Percentiles rank a stretch among this genome's conserved stretches.
Evolutionary conservation across 2,888 invertebrate species (phyloP).

Genomic region (Dicyrtomina minuta): DNA sequence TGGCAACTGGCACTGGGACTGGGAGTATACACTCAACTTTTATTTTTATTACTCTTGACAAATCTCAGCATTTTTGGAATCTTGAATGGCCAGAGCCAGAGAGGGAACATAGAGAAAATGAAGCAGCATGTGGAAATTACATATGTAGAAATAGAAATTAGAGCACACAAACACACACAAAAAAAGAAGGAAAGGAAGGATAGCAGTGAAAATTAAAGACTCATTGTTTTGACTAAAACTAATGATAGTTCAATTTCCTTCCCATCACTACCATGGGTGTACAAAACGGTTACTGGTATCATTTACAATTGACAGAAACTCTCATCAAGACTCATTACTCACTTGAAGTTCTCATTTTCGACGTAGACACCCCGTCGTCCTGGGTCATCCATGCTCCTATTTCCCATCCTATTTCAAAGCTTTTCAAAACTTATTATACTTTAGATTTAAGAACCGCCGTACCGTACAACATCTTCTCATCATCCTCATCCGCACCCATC

Average conservation of each 20-base stretch:
- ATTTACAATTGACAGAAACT: constrained; percentile 48
- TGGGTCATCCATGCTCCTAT: constrained; percentile 36
- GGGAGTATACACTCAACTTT: no score
- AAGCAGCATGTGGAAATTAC: no score
- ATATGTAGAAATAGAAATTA: no score
- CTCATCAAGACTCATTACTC: constrained; percentile 51
- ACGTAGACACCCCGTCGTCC: constrained; percentile 35
- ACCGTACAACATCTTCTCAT: not conserved
- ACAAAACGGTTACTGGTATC: constrained; percentile 18
- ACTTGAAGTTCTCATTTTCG: constrained; percentile 40
- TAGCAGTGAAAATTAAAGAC: constrained; percentile 20
- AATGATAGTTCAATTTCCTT: constrained; percentile 22
- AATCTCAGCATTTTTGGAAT: no score
- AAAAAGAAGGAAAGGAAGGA: not conserved
- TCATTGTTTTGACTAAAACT: constrained; percentile 29
- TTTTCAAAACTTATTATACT: constrained; percentile 10
- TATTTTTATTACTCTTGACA: no score
- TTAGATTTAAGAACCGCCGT: no score
- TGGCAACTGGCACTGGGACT: no score
- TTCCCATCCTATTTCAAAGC: constrained; percentile 14
- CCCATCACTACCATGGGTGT: constrained; percentile 1
- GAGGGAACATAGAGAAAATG: no score
- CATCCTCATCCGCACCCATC: not conserved
- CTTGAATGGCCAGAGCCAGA: no score
- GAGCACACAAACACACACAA: no score